Conservation (phyloP, 2,888 invertebrate species). For the Sarcophaga rosellei region DNA sequence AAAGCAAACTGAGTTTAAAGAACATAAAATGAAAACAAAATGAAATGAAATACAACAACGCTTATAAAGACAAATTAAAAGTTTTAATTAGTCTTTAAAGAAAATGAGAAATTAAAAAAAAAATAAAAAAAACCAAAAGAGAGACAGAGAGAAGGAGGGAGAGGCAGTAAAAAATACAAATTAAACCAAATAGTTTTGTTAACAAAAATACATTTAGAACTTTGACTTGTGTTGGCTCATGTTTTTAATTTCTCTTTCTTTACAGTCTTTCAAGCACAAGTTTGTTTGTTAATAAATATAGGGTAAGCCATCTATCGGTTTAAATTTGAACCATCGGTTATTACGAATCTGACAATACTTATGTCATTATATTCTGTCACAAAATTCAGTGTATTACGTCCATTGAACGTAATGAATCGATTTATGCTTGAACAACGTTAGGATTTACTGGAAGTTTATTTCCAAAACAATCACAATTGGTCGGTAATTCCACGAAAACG, state of each 20-base stretch:
- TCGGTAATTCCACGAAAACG: too few species aligned
- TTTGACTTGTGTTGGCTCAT: constrained; percentile 25
- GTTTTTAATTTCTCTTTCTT: not conserved
- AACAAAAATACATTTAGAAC: constrained; percentile 22
- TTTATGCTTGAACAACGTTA: too few species aligned
- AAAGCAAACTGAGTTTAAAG: not conserved
- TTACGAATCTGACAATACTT: too few species aligned
- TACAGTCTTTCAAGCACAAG: not conserved
- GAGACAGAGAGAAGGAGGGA: not conserved
- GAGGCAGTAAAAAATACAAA: constrained; percentile 9
- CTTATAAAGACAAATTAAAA: constrained; percentile 57
- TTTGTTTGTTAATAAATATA: not conserved
- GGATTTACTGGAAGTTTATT: too few species aligned
- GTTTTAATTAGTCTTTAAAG: constrained; percentile 67
- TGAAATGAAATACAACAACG: constrained; percentile 5
- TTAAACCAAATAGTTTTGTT: constrained; percentile 36
- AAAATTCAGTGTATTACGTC: too few species aligned
- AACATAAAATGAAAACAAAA: not conserved
- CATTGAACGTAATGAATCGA: too few species aligned
- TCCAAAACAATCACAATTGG: too few species aligned
- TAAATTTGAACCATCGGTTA: too few species aligned
- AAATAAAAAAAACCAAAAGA: not conserved
- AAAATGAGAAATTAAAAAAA: constrained; percentile 22
- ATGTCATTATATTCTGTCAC: too few species aligned
- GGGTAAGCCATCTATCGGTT: too few species aligned